phyloP scores from a whole-genome alignment of 2,797 vertebrate genomes.

The Helarctos malayanus region DNA sequence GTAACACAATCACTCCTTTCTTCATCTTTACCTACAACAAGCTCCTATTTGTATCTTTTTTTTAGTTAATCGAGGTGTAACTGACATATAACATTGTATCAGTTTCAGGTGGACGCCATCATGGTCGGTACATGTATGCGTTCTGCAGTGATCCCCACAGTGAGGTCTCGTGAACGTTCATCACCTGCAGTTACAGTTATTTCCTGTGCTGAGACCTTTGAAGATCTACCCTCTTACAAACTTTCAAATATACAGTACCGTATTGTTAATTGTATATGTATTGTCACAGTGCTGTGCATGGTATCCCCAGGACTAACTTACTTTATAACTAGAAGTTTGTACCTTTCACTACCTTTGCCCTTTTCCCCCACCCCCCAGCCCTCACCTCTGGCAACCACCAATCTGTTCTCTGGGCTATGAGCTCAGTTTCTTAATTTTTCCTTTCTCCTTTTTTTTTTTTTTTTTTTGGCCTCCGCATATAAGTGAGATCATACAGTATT shows the following conservation, averaged over 20 bases:
- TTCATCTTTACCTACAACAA: not conserved
- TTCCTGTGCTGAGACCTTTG: not conserved
- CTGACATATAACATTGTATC: not conserved
- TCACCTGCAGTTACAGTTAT: not conserved
- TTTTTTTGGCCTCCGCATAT: not conserved
- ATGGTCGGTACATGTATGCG: not conserved
- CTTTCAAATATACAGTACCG: not conserved
- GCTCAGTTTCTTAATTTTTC: not conserved
- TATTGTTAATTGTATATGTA: not conserved
- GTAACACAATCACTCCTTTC: not conserved
- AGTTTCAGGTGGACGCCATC: not conserved
- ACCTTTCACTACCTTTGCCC: not conserved
- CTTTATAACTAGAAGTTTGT: not conserved
- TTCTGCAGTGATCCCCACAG: not conserved
- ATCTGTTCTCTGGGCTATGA: not conserved
- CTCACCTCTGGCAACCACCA: not conserved
- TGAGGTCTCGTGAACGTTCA: not conserved
- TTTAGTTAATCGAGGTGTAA: not conserved
- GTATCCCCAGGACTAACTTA: not conserved
- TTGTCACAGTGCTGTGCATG: not conserved
- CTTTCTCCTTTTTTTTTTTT: not conserved
- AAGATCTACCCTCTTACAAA: not conserved
- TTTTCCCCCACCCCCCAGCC: not conserved
- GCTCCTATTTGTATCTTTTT: not conserved
- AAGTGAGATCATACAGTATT: not conserved